Percentiles rank a stretch among this genome's conserved stretches.
Evolutionary conservation across 2,113 vertebrate genomes (phyloP).

Genomic region (Siphamia tubifer): DNA sequence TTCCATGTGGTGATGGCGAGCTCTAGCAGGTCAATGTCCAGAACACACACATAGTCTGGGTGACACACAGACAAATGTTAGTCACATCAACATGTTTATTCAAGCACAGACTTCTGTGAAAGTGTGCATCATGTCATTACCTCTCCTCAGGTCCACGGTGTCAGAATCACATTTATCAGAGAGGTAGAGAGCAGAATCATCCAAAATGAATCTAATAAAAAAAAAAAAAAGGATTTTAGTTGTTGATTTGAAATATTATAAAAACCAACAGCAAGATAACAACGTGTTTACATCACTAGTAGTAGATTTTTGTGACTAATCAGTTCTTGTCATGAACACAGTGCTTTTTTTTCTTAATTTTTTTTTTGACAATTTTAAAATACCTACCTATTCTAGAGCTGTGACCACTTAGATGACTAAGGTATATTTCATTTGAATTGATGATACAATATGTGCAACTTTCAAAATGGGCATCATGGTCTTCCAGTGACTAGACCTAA

Average conservation of each 20-base stretch:
- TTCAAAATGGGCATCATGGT: no score
- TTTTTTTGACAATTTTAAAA: no score
- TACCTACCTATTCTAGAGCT: no score
- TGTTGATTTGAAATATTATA: neutral
- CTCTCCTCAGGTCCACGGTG: conserved; percentile 85
- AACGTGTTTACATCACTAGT: no score
- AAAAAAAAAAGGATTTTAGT: neutral
- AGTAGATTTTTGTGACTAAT: no score
- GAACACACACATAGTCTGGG: conserved; percentile 89
- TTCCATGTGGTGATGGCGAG: conserved; percentile 93
- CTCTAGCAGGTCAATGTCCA: conserved; percentile 91
- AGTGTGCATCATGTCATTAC: conserved; percentile 54
- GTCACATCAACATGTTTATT: neutral
- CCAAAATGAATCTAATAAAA: conserved; percentile 87
- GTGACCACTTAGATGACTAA: no score
- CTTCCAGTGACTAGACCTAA: no score
- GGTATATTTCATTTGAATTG: no score
- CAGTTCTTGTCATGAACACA: no score
- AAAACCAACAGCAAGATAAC: neutral
- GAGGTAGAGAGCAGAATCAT: conserved; percentile 91
- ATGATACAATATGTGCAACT: no score
- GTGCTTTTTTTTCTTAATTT: no score
- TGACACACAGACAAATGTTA: neutral
- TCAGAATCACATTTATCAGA: conserved; percentile 89
- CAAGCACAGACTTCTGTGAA: neutral